Conservation (phyloP, 2,888 invertebrate genomes). For the Leucoma salicis region DNA sequence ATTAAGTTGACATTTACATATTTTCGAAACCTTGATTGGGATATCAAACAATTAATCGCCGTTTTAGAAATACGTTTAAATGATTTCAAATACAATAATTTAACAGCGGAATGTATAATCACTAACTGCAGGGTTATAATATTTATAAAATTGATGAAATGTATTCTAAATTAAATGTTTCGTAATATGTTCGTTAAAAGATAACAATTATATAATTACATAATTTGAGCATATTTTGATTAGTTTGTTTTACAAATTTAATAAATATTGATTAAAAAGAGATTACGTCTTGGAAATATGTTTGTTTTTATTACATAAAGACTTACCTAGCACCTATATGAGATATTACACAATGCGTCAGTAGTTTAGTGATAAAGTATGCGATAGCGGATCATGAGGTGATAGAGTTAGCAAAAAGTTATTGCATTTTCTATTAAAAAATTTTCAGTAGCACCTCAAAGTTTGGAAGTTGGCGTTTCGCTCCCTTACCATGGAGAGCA, state of each 20-base stretch:
- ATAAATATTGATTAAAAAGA: too few species aligned
- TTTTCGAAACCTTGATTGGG: slow-evolving; percentile 27
- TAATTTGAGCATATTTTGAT: slow-evolving; percentile 18
- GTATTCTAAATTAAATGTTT: slow-evolving; percentile 7
- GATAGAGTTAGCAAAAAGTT: too few species aligned
- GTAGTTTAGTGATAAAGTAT: too few species aligned
- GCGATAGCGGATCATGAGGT: too few species aligned
- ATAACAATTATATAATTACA: slow-evolving; percentile 10
- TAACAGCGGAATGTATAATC: slow-evolving; percentile 10
- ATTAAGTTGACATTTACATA: slow-evolving; percentile 23
- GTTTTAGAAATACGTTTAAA: slow-evolving; percentile 21
- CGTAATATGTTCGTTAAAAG: slow-evolving; percentile 1
- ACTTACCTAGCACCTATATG: too few species aligned
- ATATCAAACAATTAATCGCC: slow-evolving; percentile 27
- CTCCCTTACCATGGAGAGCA: too few species aligned
- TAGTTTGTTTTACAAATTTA: slow-evolving; percentile 1
- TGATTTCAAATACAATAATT: slow-evolving; percentile 22
- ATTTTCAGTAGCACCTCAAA: too few species aligned
- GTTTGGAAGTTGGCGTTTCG: too few species aligned
- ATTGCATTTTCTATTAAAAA: too few species aligned
- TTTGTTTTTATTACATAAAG: too few species aligned
- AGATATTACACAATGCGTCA: too few species aligned
- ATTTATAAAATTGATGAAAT: slow-evolving; percentile 10
- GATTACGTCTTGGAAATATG: too few species aligned
- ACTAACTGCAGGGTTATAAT: slow-evolving; percentile 5